Evolutionary conservation across 2,888 invertebrate species (phyloP).

Genomic region (Oscheius sp.): DNA sequence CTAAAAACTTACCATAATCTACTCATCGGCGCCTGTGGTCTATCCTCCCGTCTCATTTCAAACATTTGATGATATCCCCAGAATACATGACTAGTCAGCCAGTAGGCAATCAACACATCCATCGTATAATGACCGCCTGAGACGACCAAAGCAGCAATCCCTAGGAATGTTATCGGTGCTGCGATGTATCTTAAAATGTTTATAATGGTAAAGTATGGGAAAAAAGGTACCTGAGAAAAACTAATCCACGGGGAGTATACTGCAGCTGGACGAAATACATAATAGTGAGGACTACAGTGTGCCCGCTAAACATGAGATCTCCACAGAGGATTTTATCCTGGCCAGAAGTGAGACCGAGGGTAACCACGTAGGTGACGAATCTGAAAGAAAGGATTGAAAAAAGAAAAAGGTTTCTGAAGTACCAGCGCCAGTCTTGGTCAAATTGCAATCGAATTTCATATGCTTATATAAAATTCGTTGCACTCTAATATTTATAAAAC

Average conservation of each 20-base stretch:
- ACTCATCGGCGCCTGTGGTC: conserved; percentile 57
- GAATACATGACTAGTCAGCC: conserved; percentile 70
- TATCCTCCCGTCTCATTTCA: conserved; percentile 56
- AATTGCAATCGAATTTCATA: no score
- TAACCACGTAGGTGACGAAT: conserved; percentile 69
- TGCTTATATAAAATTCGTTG: no score
- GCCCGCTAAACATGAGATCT: conserved; percentile 69
- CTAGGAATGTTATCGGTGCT: conserved; percentile 67
- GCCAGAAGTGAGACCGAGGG: conserved; percentile 67
- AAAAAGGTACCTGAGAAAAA: conserved; percentile 52
- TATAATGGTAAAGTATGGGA: not conserved
- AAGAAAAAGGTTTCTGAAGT: no score
- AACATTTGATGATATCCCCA: conserved; percentile 88
- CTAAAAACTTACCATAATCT: conserved; percentile 56
- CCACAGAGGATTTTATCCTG: conserved; percentile 70
- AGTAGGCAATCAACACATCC: conserved; percentile 69
- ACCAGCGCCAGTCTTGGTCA: no score
- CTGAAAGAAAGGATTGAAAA: no score
- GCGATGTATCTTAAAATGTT: conserved; percentile 58
- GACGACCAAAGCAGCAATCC: conserved; percentile 67
- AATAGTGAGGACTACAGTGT: conserved; percentile 68
- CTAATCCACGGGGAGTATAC: conserved; percentile 65
- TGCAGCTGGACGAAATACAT: conserved; percentile 68
- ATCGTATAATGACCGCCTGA: conserved; percentile 70
- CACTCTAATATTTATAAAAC: no score